phyloP scores from a whole-genome alignment of 2,113 vertebrate species.

The Perccottus glenii region DNA sequence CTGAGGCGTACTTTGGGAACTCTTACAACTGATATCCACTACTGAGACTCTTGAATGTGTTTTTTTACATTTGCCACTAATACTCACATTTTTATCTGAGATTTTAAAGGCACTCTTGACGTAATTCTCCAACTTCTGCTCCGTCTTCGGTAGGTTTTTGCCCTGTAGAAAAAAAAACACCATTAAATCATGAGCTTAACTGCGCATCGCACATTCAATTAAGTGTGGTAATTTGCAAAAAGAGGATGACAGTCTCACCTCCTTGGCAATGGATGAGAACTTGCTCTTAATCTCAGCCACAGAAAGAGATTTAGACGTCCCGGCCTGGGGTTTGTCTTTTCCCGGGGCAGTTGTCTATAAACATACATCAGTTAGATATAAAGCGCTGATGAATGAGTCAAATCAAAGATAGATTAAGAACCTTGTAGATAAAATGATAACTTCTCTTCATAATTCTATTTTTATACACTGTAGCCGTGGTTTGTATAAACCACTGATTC shows the following conservation, averaged over 20 bases:
- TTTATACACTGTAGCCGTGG: neutral
- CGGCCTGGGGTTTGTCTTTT: slow-evolving; percentile 74
- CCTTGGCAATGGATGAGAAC: slow-evolving; percentile 73
- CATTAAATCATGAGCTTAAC: slow-evolving; percentile 36
- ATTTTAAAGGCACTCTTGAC: slow-evolving; percentile 75
- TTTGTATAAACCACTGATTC: neutral
- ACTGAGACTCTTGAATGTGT: neutral
- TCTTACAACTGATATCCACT: neutral
- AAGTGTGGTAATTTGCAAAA: slow-evolving; percentile 26
- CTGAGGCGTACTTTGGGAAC: slow-evolving; percentile 25
- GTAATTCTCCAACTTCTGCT: slow-evolving; percentile 83
- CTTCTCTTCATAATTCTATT: slow-evolving; percentile 18
- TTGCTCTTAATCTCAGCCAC: slow-evolving; percentile 77
- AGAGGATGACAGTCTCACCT: slow-evolving; percentile 61
- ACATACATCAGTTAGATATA: slow-evolving; percentile 45
- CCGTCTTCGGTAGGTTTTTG: slow-evolving; percentile 77
- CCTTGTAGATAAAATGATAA: slow-evolving; percentile 25
- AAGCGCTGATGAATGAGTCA: slow-evolving; percentile 25
- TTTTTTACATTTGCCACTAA: neutral
- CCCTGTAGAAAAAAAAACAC: slow-evolving; percentile 61
- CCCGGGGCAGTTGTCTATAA: slow-evolving; percentile 61
- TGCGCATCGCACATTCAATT: slow-evolving; percentile 20
- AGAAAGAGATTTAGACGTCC: slow-evolving; percentile 67
- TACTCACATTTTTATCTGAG: slow-evolving; percentile 78
- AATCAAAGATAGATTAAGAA: slow-evolving; percentile 32